Percentiles rank a stretch among this genome's conserved stretches.
phyloP scores from a whole-genome alignment of 92 coral and sea anemone genomes.

The Siderastrea siderea region DNA sequence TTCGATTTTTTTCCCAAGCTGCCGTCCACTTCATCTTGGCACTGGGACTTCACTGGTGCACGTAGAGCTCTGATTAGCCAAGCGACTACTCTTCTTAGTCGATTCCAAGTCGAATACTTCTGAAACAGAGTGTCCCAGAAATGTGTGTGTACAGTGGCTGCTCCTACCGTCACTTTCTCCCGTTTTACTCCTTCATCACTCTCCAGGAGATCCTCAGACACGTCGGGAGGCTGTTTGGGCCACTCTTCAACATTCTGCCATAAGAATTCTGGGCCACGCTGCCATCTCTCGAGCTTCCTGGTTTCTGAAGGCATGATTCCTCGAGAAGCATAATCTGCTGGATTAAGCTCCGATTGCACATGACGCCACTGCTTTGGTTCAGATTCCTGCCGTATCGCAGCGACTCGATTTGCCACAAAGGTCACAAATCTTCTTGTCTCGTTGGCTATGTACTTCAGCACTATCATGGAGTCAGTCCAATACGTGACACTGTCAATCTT shows the following conservation, averaged over 20 bases:
- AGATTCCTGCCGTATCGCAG: conserved; percentile 55
- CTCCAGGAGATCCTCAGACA: conserved; percentile 14
- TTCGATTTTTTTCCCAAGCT: neutral
- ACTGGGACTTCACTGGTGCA: neutral
- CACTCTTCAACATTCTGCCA: conserved; percentile 64
- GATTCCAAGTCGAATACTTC: conserved; percentile 71
- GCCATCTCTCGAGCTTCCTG: conserved; percentile 62
- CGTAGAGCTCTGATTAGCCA: conserved; percentile 47
- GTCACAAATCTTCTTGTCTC: conserved; percentile 61
- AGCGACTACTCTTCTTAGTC: conserved; percentile 59
- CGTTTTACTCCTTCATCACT: conserved; percentile 64
- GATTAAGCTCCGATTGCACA: conserved; percentile 54
- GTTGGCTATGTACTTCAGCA: conserved; percentile 59
- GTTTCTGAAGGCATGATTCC: conserved; percentile 67
- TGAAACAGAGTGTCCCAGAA: conserved; percentile 61
- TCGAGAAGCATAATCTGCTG: conserved; percentile 75
- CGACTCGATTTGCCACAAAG: conserved; percentile 72
- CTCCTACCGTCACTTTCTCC: conserved; percentile 34
- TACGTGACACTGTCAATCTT: conserved; percentile 58
- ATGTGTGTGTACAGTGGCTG: conserved; percentile 27
- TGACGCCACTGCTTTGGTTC: conserved; percentile 69
- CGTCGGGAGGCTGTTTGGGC: conserved; percentile 73
- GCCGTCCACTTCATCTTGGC: neutral
- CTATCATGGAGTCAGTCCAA: conserved; percentile 80
- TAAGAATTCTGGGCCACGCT: conserved; percentile 67